These are phyloP conservation scores for Lymantria monacha DNA, from an alignment of 2,888 invertebrate genomes.

Conservation along the genomic window DNA sequence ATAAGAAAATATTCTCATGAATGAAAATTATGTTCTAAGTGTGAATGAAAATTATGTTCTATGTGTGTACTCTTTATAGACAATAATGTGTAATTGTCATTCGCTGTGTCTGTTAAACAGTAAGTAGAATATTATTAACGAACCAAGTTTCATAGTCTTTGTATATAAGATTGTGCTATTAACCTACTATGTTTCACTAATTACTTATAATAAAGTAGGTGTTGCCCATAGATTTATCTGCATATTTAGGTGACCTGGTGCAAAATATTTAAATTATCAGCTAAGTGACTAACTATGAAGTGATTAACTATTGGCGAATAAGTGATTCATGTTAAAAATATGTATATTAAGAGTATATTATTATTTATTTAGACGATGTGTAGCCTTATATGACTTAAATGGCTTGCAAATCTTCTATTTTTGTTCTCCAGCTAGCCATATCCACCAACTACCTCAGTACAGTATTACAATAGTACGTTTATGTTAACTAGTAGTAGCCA, in stretches of 20 bases:
- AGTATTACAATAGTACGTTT: too few relatives aligned
- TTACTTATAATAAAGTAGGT: conserved; percentile 18
- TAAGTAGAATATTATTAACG: background rate
- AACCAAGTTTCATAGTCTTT: background rate
- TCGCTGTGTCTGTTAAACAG: too few relatives aligned
- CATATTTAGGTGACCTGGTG: conserved; percentile 50
- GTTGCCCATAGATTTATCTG: conserved; percentile 20
- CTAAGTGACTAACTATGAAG: conserved; percentile 39
- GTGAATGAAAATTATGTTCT: too few relatives aligned
- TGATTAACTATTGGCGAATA: conserved; percentile 23
- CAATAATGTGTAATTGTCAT: too few relatives aligned
- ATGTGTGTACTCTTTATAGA: too few relatives aligned
- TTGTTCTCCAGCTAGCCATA: too few relatives aligned
- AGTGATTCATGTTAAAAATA: conserved; percentile 15
- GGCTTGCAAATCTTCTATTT: too few relatives aligned
- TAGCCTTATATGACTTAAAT: too few relatives aligned
- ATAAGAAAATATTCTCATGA: too few relatives aligned
- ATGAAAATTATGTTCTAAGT: too few relatives aligned
- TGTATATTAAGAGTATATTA: conserved; percentile 15
- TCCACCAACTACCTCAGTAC: too few relatives aligned
- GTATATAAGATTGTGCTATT: conserved; percentile 14
- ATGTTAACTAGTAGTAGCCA: too few relatives aligned
- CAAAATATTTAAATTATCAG: conserved; percentile 39
- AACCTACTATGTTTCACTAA: conserved; percentile 28
- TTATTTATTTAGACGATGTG: background rate